Evolutionary conservation across 2,888 invertebrate species (phyloP).

Genomic region (Sepiola atlantica): DNA sequence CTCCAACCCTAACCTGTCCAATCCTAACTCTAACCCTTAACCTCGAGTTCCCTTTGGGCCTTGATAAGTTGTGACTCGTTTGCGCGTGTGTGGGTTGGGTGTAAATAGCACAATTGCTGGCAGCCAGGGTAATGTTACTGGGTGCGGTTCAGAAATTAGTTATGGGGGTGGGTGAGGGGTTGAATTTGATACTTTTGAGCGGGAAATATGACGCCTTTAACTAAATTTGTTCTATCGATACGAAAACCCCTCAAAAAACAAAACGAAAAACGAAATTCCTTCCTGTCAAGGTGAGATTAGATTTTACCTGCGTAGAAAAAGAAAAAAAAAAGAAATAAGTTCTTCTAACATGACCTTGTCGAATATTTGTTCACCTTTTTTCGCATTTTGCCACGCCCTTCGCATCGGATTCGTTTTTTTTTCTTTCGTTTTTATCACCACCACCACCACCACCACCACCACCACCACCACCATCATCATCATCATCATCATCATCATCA

Average conservation of each 20-base stretch:
- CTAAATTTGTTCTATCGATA: not conserved
- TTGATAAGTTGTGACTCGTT: not conserved
- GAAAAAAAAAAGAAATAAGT: too few relatives aligned
- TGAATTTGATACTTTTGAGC: not conserved
- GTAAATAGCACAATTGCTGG: not conserved
- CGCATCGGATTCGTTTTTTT: not conserved
- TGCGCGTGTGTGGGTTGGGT: accelerated
- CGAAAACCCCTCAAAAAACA: not conserved
- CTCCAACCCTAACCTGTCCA: too few relatives aligned
- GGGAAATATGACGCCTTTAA: not conserved
- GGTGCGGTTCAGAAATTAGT: not conserved
- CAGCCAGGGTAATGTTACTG: not conserved
- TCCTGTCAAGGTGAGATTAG: not conserved
- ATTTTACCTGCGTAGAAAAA: not conserved
- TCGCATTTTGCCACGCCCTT: accelerated
- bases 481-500: not conserved
- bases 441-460: not conserved
- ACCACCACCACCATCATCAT: not conserved
- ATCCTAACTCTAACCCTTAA: not conserved
- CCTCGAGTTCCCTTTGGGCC: not conserved
- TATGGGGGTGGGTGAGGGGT: not conserved
- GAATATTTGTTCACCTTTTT: not conserved
- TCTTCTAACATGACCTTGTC: not conserved
- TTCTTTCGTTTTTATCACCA: too few relatives aligned
- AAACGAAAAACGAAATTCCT: not conserved